Percentiles rank a stretch among this genome's conserved stretches.
Evolutionary conservation across 2,888 invertebrate genomes (phyloP).

Genomic region (Bembecia ichneumoniformis): DNA sequence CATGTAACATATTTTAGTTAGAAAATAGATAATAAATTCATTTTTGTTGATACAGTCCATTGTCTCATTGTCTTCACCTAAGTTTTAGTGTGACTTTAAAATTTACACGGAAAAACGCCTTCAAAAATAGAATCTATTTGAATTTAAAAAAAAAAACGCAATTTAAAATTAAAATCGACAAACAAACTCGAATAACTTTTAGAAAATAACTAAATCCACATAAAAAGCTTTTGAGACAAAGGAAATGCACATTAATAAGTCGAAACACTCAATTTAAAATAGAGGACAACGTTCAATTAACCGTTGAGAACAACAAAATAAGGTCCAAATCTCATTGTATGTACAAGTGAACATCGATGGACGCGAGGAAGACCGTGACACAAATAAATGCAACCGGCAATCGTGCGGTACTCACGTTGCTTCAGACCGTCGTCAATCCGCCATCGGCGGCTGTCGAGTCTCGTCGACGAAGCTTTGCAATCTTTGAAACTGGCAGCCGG

Average conservation of each 20-base stretch:
- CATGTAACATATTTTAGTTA: too few species aligned
- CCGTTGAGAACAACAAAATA: conserved; percentile 1
- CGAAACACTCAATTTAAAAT: background rate
- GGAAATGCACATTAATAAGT: conserved; percentile 11
- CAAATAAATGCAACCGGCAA: conserved; percentile 2
- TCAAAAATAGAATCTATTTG: too few species aligned
- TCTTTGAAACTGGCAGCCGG: conserved; percentile 24
- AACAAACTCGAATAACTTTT: too few species aligned
- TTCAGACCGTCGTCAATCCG: conserved; percentile 36
- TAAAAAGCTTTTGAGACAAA: conserved; percentile 10
- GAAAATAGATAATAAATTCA: too few species aligned
- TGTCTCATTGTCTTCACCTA: too few species aligned
- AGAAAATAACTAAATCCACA: background rate
- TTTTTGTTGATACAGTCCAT: too few species aligned
- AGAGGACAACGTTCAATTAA: background rate
- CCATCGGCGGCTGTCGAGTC: conserved; percentile 40
- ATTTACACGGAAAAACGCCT: too few species aligned
- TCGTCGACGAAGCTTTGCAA: conserved; percentile 13
- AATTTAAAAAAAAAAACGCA: too few species aligned
- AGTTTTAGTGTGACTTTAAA: too few species aligned
- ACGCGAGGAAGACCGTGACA: background rate
- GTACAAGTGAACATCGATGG: background rate
- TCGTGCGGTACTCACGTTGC: conserved; percentile 36
- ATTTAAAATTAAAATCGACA: too few species aligned
- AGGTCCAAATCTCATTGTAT: background rate